Percentiles rank a stretch among this genome's conserved stretches.
Conservation (phyloP, 2,113 vertebrate genomes). For the Nothobranchius furzeri region DNA sequence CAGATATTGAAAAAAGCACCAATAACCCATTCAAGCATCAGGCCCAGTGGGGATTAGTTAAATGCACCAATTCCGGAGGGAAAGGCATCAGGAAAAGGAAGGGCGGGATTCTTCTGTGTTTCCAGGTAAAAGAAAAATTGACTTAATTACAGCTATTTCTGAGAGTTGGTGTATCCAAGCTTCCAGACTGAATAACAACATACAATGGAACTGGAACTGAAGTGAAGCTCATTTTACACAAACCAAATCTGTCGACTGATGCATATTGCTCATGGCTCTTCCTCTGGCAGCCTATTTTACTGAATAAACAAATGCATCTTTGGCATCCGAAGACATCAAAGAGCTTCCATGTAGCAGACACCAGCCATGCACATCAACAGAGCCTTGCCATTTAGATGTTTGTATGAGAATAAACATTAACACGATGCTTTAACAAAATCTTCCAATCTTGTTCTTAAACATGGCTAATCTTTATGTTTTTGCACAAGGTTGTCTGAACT, state of each 20-base stretch:
- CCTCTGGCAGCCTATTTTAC: constrained; percentile 47
- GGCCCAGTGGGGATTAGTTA: not conserved
- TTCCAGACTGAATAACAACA: constrained; percentile 61
- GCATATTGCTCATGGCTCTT: constrained; percentile 30
- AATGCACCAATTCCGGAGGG: not conserved
- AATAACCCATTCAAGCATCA: constrained; percentile 17
- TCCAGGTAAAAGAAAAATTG: constrained; percentile 60
- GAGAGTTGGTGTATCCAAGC: constrained; percentile 35
- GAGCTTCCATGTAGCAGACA: constrained; percentile 34
- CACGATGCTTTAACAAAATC: not conserved
- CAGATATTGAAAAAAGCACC: constrained; percentile 19
- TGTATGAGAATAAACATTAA: not conserved
- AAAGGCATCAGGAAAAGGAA: constrained; percentile 14
- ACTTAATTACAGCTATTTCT: constrained; percentile 59
- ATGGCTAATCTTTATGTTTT: not conserved
- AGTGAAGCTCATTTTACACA: constrained; percentile 50
- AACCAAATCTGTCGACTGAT: constrained; percentile 48
- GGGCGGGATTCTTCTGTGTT: not conserved
- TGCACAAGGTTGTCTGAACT: no score
- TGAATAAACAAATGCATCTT: constrained; percentile 53
- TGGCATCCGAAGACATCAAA: constrained; percentile 33
- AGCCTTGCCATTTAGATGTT: constrained; percentile 7
- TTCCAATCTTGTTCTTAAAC: no score
- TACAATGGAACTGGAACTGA: constrained; percentile 43
- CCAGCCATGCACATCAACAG: constrained; percentile 27